Percentiles rank a stretch among this genome's conserved stretches.
Conservation (phyloP, 2,888 invertebrate species). For the Metellina segmentata region DNA sequence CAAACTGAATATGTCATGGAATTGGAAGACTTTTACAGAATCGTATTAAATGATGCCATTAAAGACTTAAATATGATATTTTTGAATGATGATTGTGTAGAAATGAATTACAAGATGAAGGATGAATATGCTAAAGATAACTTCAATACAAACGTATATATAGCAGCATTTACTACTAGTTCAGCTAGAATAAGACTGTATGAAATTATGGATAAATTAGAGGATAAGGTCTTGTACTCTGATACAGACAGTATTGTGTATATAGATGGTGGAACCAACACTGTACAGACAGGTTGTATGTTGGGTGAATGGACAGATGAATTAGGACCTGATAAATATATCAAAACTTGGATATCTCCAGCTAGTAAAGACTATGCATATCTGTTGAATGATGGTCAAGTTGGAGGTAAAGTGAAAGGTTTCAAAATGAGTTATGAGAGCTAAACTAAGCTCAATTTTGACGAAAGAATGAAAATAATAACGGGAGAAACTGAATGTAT, state of each 20-base stretch:
- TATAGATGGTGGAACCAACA: no score
- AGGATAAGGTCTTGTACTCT: neutral
- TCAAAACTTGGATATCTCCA: no score
- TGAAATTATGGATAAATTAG: slow-evolving; percentile 6
- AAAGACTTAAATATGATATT: slow-evolving; percentile 35
- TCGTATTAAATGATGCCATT: slow-evolving; percentile 32
- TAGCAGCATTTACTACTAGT: neutral
- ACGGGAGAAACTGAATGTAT: no score
- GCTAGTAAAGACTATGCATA: no score
- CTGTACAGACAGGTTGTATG: no score
- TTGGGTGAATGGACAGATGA: no score
- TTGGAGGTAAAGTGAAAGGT: no score
- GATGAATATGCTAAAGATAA: neutral
- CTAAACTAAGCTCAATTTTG: no score
- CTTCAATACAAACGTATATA: slow-evolving; percentile 2
- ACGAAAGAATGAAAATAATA: no score
- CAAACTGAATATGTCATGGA: slow-evolving; percentile 20
- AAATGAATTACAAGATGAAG: slow-evolving; percentile 39
- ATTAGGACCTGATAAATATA: no score
- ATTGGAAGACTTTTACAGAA: slow-evolving; percentile 16
- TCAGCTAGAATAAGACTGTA: slow-evolving; percentile 16
- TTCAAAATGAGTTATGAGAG: no score
- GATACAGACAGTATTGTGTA: slow-evolving; percentile 7
- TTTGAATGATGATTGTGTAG: slow-evolving; percentile 52
- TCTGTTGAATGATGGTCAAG: no score